phyloP scores from a whole-genome alignment of 2,797 vertebrate genomes.

The Ptychobarbus kaznakovi region DNA sequence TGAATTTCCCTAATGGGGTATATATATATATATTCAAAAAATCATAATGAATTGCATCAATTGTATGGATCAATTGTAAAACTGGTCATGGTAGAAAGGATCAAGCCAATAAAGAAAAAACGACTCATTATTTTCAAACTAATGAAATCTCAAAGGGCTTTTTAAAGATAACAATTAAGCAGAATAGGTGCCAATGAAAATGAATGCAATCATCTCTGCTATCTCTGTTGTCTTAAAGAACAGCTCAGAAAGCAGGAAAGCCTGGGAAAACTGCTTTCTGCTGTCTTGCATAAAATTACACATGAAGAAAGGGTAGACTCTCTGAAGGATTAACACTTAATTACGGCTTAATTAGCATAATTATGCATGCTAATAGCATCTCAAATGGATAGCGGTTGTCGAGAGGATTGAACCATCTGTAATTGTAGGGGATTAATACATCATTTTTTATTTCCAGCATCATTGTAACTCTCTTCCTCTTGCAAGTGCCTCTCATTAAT shows the following conservation, averaged over 20 bases:
- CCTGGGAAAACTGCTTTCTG: slow-evolving; percentile 90
- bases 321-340: slow-evolving; percentile 99
- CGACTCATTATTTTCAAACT: not conserved
- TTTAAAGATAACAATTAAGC: slow-evolving; percentile 30
- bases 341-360: slow-evolving; percentile 99
- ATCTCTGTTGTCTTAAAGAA: slow-evolving; percentile 54
- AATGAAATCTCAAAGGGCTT: slow-evolving; percentile 15
- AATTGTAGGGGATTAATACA: slow-evolving; percentile 99
- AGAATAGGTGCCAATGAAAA: not conserved
- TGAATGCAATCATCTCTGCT: slow-evolving; percentile 11
- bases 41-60: not conserved
- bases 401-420: slow-evolving; percentile 99
- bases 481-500: slow-evolving; percentile 99
- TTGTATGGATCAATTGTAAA: not conserved
- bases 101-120: slow-evolving; percentile 10
- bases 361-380: slow-evolving; percentile 99
- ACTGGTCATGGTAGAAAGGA: not conserved
- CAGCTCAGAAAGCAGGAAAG: slow-evolving; percentile 77
- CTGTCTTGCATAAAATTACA: slow-evolving; percentile 94
- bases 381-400: slow-evolving; percentile 99
- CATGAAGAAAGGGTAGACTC: slow-evolving; percentile 90
- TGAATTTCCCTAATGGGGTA: not conserved
- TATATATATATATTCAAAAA: not conserved
- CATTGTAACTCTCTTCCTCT: slow-evolving; percentile 92
- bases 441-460: slow-evolving; percentile 99